These are phyloP conservation scores for Mormyrops attenuatus DNA, from an alignment of 2,797 vertebrate genomes.

Conservation along the genomic window DNA sequence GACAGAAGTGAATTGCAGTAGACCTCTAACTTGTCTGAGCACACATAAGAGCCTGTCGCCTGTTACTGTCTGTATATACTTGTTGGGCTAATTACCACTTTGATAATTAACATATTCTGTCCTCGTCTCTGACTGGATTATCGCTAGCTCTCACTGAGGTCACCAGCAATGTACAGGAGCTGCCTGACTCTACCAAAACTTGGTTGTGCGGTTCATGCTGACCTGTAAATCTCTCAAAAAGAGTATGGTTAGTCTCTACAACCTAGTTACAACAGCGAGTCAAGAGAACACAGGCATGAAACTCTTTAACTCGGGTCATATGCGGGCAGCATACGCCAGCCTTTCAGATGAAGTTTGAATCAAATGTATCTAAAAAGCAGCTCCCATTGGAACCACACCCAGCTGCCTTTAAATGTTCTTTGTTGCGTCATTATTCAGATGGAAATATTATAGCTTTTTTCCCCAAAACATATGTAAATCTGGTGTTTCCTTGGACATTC, in stretches of 20 bases:
- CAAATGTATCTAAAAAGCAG: neutral
- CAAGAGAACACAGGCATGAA: neutral
- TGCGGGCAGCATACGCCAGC: neutral
- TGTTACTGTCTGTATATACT: neutral
- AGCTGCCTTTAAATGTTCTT: neutral
- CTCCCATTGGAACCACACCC: neutral
- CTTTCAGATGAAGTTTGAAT: neutral
- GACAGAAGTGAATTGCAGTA: neutral
- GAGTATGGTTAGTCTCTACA: neutral
- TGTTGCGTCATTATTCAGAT: neutral
- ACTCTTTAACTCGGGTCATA: neutral
- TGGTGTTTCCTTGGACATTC: neutral
- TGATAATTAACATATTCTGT: neutral
- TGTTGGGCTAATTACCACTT: neutral
- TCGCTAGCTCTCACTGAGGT: neutral
- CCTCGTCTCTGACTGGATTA: neutral
- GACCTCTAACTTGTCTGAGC: neutral
- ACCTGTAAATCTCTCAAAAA: neutral
- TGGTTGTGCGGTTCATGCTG: neutral
- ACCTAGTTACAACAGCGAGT: neutral
- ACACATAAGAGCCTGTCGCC: neutral
- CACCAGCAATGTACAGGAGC: neutral
- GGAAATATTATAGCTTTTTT: neutral
- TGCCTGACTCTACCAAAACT: neutral
- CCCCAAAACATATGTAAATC: neutral